Evolutionary conservation across 2,113 vertebrate species (phyloP).

Genomic region (Opisthocomus hoazin): DNA sequence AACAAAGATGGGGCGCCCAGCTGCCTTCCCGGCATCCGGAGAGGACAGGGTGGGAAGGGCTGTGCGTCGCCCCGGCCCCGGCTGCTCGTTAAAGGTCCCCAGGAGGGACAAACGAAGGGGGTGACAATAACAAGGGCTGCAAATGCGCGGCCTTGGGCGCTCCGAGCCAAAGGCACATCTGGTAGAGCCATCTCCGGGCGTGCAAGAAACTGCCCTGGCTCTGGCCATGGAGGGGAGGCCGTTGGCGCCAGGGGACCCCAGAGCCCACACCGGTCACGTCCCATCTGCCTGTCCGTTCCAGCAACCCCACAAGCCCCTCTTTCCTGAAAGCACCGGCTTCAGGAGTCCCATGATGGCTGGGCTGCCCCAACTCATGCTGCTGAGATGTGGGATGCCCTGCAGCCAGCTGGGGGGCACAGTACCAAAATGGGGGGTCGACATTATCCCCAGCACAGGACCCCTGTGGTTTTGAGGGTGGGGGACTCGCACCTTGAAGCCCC

Average conservation of each 20-base stretch:
- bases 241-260: background rate
- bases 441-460: background rate
- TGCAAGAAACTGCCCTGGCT: background rate
- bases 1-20: background rate
- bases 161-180: conserved; percentile 28
- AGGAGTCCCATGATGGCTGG: background rate
- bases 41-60: background rate
- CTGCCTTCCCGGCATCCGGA: background rate
- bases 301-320: background rate
- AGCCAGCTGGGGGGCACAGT: background rate
- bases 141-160: background rate
- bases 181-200: background rate
- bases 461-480: background rate
- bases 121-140: conserved; percentile 5
- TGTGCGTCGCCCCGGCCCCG: accelerated
- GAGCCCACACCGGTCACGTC: background rate
- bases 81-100: background rate
- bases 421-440: accelerated
- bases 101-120: background rate
- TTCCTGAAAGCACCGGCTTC: background rate
- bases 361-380: background rate
- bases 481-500: background rate
- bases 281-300: background rate
- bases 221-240: background rate
- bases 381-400: background rate